Percentiles rank a stretch among this genome's conserved stretches.
These are phyloP conservation scores for Eclectus roratus DNA, from an alignment of 2,113 vertebrate genomes.

Conservation along the genomic window DNA sequence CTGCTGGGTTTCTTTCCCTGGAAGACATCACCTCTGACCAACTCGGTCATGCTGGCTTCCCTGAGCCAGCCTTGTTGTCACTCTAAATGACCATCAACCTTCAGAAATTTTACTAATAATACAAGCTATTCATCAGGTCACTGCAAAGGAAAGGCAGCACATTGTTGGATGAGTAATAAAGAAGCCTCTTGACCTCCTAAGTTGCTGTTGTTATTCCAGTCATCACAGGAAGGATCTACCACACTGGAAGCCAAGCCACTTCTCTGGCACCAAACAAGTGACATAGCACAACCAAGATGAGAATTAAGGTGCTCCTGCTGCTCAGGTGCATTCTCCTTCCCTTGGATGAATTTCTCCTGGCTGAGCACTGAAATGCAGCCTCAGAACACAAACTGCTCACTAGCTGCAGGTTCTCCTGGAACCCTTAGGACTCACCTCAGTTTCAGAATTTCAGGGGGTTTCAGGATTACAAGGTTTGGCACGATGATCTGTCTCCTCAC, in stretches of 20 bases:
- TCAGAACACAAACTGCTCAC: not conserved
- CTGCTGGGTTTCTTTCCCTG: not conserved
- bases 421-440: not conserved
- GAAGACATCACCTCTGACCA: not conserved
- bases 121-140: no score
- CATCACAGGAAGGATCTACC: not conserved
- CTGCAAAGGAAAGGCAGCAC: not conserved
- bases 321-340: not conserved
- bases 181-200: not conserved
- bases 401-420: not conserved
- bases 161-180: not conserved
- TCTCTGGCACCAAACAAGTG: not conserved
- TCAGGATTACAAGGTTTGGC: not conserved
- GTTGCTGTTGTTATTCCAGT: not conserved
- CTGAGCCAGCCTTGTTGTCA: not conserved
- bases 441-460: not conserved
- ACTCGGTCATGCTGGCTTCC: not conserved
- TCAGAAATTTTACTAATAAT: not conserved
- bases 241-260: not conserved
- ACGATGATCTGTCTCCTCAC: accelerated
- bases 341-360: accelerated
- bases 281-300: not conserved
- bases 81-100: not conserved
- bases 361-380: not conserved
- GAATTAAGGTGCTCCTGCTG: accelerated